Evolutionary conservation across 2,113 vertebrate species (phyloP).

Genomic region (Menidia beryllina): DNA sequence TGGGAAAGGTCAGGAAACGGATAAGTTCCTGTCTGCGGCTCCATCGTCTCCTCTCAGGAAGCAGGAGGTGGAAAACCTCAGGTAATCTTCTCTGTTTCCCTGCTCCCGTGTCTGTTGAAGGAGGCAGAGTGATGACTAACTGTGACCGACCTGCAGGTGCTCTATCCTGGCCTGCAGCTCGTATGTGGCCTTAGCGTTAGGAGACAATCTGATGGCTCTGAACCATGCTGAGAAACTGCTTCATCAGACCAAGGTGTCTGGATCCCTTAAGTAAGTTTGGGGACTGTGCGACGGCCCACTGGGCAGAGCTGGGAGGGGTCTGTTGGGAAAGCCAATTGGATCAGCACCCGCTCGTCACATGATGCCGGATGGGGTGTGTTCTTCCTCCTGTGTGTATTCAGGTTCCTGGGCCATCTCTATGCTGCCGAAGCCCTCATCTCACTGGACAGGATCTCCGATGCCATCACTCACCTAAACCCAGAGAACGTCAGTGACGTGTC

Average conservation of each 20-base stretch:
- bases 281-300: neutral
- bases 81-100: conserved; percentile 74
- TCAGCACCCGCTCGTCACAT: too few species aligned
- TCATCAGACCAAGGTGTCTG: conserved; percentile 94
- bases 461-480: conserved; percentile 95
- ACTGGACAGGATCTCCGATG: conserved; percentile 97
- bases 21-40: conserved; percentile 94
- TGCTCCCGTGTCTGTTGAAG: too few species aligned
- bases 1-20: conserved; percentile 94
- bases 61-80: conserved; percentile 96
- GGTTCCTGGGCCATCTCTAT: conserved; percentile 97
- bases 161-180: conserved; percentile 96
- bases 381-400: conserved; percentile 67
- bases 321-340: too few species aligned
- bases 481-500: conserved; percentile 98
- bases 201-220: conserved; percentile 96
- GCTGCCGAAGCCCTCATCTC: conserved; percentile 98
- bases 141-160: conserved; percentile 81
- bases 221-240: conserved; percentile 96
- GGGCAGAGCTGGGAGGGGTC: neutral
- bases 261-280: conserved; percentile 91
- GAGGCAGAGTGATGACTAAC: too few species aligned
- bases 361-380: too few species aligned
- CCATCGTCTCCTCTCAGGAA: conserved; percentile 95
- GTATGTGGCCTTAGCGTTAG: conserved; percentile 94